phyloP scores from a whole-genome alignment of 2,113 vertebrate species.

The Peromyscus leucopus region DNA sequence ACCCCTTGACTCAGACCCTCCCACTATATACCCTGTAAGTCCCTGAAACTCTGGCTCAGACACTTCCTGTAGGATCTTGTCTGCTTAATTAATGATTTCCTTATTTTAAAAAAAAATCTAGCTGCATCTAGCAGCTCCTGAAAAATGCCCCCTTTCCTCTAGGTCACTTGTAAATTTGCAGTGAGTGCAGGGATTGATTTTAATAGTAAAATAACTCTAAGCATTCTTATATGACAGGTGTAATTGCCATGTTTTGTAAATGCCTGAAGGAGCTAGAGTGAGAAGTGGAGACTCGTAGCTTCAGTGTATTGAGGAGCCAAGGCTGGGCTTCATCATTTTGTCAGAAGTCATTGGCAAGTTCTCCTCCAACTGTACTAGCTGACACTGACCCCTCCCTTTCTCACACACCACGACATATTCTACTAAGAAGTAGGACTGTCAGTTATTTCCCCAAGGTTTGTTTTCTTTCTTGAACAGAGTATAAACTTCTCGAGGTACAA shows the following conservation, averaged over 20 bases:
- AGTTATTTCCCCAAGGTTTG: background rate
- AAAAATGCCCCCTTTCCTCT: background rate
- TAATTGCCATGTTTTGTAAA: background rate
- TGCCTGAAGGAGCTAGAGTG: background rate
- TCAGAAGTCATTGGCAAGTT: background rate
- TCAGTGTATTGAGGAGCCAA: background rate
- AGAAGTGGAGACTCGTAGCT: background rate
- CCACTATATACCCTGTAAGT: background rate
- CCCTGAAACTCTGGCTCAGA: background rate
- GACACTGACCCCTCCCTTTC: background rate
- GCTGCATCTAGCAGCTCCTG: background rate
- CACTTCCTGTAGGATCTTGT: background rate
- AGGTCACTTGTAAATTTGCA: background rate
- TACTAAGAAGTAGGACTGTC: background rate
- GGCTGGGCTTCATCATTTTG: background rate
- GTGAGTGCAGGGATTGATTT: background rate
- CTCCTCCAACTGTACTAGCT: background rate
- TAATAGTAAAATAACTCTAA: background rate
- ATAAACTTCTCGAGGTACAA: background rate
- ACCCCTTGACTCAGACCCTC: background rate
- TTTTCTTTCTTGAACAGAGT: slow-evolving; percentile 32
- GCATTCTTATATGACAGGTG: background rate
- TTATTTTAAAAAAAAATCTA: background rate
- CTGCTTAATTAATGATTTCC: background rate
- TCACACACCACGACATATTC: background rate